phyloP scores from a whole-genome alignment of 2,888 invertebrate genomes.

The Drosophila birchii region DNA sequence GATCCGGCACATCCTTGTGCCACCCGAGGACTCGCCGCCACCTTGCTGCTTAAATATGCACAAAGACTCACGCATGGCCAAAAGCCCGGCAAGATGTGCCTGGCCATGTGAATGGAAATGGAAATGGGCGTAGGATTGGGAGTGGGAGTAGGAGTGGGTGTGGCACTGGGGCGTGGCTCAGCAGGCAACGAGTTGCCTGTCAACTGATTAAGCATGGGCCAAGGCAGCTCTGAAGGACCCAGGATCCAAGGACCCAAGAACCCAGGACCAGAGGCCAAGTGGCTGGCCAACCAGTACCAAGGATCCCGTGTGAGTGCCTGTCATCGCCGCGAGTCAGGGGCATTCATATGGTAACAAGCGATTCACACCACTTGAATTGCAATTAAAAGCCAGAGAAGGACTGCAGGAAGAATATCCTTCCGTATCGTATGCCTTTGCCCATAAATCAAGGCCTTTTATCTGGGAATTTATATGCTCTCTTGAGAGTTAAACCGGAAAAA shows the following conservation, averaged over 20 bases:
- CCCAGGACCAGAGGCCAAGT: constrained; percentile 5
- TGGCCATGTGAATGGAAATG: constrained; percentile 8
- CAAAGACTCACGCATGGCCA: constrained; percentile 40
- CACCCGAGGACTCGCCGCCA: constrained; percentile 1
- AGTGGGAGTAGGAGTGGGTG: neutral
- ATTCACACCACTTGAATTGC: constrained; percentile 41
- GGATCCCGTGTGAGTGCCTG: constrained; percentile 24
- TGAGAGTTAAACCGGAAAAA: neutral
- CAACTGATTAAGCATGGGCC: constrained; percentile 31
- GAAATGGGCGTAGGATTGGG: neutral
- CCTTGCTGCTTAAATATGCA: constrained; percentile 45
- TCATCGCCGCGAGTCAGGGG: constrained; percentile 19
- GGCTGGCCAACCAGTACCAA: constrained; percentile 4
- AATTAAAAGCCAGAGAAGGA: constrained; percentile 31
- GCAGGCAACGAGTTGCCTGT: constrained; percentile 8
- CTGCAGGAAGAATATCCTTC: neutral
- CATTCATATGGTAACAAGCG: constrained; percentile 39
- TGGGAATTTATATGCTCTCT: neutral
- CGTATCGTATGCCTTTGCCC: constrained; percentile 3
- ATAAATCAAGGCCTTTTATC: constrained; percentile 14
- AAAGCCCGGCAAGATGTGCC: constrained; percentile 23
- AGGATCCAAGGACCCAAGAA: neutral
- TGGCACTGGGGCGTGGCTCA: constrained; percentile 7
- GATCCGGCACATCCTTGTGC: constrained; percentile 2
- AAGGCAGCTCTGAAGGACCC: constrained; percentile 18